Evolutionary conservation across 2,888 invertebrate genomes (phyloP).

Genomic region (Panorpa germanica): DNA sequence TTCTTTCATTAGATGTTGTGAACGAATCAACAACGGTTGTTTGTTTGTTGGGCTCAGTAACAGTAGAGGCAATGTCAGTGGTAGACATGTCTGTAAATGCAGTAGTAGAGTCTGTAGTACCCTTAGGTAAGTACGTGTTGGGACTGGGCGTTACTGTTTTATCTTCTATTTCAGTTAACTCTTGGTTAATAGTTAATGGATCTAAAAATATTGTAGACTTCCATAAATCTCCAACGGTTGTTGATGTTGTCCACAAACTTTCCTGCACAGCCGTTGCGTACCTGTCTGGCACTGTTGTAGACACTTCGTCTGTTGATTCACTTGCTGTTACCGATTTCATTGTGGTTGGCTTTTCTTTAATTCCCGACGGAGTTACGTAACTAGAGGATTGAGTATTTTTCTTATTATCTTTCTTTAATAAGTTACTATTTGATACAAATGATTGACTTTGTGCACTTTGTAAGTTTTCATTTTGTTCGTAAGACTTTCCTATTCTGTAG

Average conservation of each 20-base stretch:
- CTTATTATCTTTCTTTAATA: conserved; percentile 24
- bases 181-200: conserved; percentile 53
- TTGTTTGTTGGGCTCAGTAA: not conserved
- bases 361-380: too few species aligned
- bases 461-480: conserved; percentile 39
- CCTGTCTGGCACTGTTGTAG: not conserved
- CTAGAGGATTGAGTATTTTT: too few species aligned
- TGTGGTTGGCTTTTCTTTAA: conserved; percentile 11
- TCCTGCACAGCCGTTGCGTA: conserved; percentile 9
- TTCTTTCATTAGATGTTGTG: too few species aligned
- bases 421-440: conserved; percentile 37
- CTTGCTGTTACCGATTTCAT: conserved; percentile 10
- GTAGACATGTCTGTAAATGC: conserved; percentile 14
- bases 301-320: conserved; percentile 5
- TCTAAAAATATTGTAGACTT: conserved; percentile 49
- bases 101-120: conserved; percentile 13
- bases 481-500: conserved; percentile 25
- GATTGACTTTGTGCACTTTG: conserved; percentile 53
- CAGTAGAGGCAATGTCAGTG: conserved; percentile 11
- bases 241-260: conserved; percentile 27
- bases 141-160: conserved; percentile 20
- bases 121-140: conserved; percentile 21
- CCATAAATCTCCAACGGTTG: too few species aligned
- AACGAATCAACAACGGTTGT: not conserved
- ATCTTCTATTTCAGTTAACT: conserved; percentile 26